Conservation (phyloP, 1,140 invertebrate species). For the Zaprionus africanus region DNA sequence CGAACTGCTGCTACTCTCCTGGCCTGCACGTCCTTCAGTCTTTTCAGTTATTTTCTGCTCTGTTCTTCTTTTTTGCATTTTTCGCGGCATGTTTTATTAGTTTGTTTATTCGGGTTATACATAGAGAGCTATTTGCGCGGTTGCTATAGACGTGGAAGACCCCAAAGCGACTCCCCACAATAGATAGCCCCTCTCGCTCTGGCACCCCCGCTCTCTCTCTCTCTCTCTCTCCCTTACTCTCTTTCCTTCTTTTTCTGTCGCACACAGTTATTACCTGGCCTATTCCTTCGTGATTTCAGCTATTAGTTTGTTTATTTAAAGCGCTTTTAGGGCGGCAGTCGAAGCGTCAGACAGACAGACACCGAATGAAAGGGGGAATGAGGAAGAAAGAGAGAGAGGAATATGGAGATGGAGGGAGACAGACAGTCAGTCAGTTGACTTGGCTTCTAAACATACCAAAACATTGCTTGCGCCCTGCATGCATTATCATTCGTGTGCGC, state of each 20-base stretch:
- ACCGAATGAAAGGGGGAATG: conserved; percentile 17
- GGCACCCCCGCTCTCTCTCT: conserved; percentile 25
- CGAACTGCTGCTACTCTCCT: conserved; percentile 27
- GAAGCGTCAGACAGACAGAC: conserved; percentile 40
- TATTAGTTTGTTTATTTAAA: conserved; percentile 83
- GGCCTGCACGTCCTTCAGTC: conserved; percentile 52
- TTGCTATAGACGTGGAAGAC: conserved; percentile 76
- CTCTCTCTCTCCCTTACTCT: conserved; percentile 26
- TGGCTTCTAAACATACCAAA: conserved; percentile 75
- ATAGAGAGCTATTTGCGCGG: conserved; percentile 63
- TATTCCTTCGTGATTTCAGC: conserved; percentile 70
- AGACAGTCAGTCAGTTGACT: conserved; percentile 30
- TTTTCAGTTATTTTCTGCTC: conserved; percentile 48
- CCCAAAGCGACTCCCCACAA: conserved; percentile 3
- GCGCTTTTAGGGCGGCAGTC: conserved; percentile 71
- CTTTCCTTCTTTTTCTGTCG: background rate
- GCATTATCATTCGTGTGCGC: conserved; percentile 43
- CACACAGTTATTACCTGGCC: conserved; percentile 41
- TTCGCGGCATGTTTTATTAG: conserved; percentile 82
- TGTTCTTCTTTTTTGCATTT: conserved; percentile 37
- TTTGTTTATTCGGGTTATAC: conserved; percentile 85
- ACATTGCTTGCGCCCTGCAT: conserved; percentile 46
- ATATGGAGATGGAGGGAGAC: conserved; percentile 13
- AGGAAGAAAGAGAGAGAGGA: conserved; percentile 30
- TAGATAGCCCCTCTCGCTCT: conserved; percentile 29